Base-by-base conservation (phyloP, 2,797 vertebrate genomes). In the Takifugu ocellatus region DNA sequence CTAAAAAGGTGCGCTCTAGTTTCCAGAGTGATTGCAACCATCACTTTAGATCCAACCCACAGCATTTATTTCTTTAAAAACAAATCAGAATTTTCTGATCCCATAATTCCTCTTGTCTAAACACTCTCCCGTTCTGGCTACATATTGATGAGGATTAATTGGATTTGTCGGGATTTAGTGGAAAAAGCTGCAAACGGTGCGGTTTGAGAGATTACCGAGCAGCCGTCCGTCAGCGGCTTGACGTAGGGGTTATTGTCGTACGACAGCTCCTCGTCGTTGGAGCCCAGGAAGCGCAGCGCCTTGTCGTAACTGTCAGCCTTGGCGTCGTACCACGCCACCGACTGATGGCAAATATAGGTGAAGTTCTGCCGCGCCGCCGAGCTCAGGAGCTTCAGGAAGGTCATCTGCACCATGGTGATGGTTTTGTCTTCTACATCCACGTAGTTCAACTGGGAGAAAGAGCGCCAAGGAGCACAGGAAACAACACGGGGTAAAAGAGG, bases 211-310 rank as follows among this genome's bases (percentile, higher is more conserved):
- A 90, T 93, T 90, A 99, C 97, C 81, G 94, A 93, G 77, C 96
- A 99, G 83, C 95, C 94, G 0, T 99, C 97, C 0, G 86, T 90
- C 68, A 98, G 85, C 1, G 94, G 87, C 90, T 93, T 95, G 91
- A 99, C 95, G 84, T 93, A 96, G 49, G 91, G 92, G 79, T 92
- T 99, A 86, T 99, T 99, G 86, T 99, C 97, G 3, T 97, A 92
- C 49, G 96, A 97, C 92, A 99, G 93, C 86, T 99, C 97, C 87
- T 99, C 96, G 51, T 99, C 96, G 3, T 99, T 99, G 44, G 96
- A 96, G 79, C 97, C 96, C 68, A 99, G 89, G 91, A 99, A 99
- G 79, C 95, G 92, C 75, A 99, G 87, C 2, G 96, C 96, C 87
- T 94, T 97, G 89, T 96, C 90, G 16, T 97, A 95, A 88, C 72